Conservation (phyloP, 2,113 vertebrate species). For the Coracopsis vasa region DNA sequence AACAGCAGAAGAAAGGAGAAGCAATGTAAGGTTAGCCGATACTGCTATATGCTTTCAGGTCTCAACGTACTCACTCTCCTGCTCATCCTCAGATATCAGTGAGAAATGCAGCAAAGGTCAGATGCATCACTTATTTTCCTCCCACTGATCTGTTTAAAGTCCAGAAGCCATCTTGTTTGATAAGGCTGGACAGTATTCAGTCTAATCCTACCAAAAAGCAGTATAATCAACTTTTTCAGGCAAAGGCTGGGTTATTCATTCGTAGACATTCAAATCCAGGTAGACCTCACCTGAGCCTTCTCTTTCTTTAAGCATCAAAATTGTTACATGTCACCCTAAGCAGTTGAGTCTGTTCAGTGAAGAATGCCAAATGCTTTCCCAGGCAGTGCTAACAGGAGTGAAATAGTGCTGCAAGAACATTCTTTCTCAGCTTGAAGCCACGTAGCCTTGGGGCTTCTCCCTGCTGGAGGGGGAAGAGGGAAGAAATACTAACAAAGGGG, state of each 20-base stretch:
- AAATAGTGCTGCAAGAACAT: neutral
- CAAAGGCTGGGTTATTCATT: accelerated
- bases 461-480: neutral
- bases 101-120: neutral
- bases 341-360: neutral
- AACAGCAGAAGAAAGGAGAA: neutral
- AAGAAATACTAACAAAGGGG: neutral
- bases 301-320: neutral
- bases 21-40: neutral
- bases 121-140: neutral
- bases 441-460: neutral
- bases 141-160: neutral
- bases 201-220: neutral
- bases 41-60: neutral
- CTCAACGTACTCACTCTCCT: neutral
- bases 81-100: accelerated
- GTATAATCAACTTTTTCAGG: neutral
- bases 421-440: neutral
- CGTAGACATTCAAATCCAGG: neutral
- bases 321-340: neutral
- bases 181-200: neutral
- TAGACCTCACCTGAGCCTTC: neutral
- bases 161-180: neutral
- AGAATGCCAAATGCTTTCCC: neutral
- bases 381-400: neutral